Evolutionary conservation across 1,140 invertebrate species (phyloP), one percentile per base, ranked within the genome.

Genomic region (Zaprionus camerounensis): DNA sequence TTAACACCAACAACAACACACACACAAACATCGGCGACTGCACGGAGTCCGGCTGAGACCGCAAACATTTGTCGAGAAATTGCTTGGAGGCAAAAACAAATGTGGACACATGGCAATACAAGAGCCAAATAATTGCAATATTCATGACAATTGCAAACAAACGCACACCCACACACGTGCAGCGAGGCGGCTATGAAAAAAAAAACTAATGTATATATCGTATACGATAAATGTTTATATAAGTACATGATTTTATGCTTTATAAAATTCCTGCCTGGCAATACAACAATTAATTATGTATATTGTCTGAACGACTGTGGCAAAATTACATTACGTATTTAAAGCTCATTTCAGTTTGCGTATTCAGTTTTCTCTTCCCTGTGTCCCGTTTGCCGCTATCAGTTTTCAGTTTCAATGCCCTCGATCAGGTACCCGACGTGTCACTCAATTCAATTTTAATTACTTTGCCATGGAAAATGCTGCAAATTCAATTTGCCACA

Each of bases 61-160:
- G 51, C 68, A 71, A 76, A 72, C 73, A 76, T 76, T 76, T 71
- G 68, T 71, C 51, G 34, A 58, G 59, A 55, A 76, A 76, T 71
- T 71, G 67, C 73, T 76, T 38, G 67, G 49, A 58, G 73, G 59
- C 57, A 71, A 76, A 76, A 77, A 77, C 75, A 77, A 77, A 77
- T 76, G 73, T 71, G 73, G 36, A 71, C 73, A 71, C 68, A 64
- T 76, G 73, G 67, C 71, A 55, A 81, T 53, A 78, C 77, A 82
- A 86, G 82, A 83, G 72, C 83, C 76, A 87, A 87, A 81, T 88
- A 87, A 87, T 87, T 87, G 84, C 81, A 88, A 87, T 88, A 87
- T 88, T 88, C 84, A 87, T 88, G 84, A 88, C 84, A 88, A 88
- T 88, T 84, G 74, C 78, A 87, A 88, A 88, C 81, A 76, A 71